phyloP scores from a whole-genome alignment of 2,113 vertebrate genomes.

The Sialia sialis region DNA sequence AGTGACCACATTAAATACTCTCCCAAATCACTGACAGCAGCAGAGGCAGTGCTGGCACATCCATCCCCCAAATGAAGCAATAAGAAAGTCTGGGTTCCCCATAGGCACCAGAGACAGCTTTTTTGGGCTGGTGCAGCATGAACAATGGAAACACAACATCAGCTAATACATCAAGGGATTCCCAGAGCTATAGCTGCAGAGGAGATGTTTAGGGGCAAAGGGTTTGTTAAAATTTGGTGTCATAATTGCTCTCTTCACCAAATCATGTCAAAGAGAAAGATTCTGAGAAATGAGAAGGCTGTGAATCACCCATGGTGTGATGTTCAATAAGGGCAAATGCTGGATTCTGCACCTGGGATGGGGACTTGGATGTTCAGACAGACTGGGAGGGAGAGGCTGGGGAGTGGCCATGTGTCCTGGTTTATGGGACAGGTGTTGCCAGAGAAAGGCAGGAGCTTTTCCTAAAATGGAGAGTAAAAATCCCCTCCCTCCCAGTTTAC shows the following conservation, averaged over 20 bases:
- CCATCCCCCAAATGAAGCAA: neutral
- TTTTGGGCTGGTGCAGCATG: neutral
- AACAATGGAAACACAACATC: neutral
- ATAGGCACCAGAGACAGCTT: neutral
- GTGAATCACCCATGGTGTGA: neutral
- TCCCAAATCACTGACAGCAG: neutral
- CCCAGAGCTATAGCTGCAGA: neutral
- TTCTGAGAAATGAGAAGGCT: neutral
- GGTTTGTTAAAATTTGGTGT: neutral
- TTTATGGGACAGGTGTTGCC: too few species aligned
- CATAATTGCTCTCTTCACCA: neutral
- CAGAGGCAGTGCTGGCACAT: neutral
- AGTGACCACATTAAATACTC: conserved; percentile 58
- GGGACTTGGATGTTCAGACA: neutral
- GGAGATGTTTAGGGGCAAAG: neutral
- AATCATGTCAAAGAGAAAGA: neutral
- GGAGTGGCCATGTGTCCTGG: too few species aligned
- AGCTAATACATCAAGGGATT: neutral
- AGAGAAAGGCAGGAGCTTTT: too few species aligned
- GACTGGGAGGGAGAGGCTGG: neutral
- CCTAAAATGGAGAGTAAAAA: too few species aligned
- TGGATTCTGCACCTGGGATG: neutral
- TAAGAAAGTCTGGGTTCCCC: neutral
- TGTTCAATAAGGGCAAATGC: too few species aligned
- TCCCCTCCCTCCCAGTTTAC: too few species aligned